These are phyloP conservation scores for Rhagoletis zephyria DNA, from an alignment of 1,140 invertebrate genomes.

Conservation along the genomic window DNA sequence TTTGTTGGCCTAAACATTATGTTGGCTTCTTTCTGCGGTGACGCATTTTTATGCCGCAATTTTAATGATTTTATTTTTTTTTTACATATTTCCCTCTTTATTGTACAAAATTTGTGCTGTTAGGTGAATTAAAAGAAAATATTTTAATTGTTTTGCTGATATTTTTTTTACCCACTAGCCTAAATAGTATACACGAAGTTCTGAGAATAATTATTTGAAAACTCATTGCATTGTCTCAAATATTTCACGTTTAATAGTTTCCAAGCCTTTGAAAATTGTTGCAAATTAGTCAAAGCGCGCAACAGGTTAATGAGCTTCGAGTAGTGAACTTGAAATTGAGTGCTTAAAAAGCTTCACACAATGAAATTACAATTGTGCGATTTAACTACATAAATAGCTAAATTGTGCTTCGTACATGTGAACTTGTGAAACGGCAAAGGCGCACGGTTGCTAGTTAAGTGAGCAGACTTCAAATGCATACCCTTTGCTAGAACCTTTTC, in stretches of 20 bases:
- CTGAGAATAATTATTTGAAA: background rate
- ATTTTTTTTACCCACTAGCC: background rate
- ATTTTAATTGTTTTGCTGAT: background rate
- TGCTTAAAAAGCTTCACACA: background rate
- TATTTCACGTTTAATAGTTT: background rate
- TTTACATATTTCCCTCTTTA: no score
- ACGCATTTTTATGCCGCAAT: background rate
- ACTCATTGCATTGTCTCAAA: background rate
- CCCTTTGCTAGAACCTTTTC: background rate
- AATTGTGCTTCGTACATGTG: background rate
- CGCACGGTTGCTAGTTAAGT: background rate
- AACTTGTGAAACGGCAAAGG: background rate
- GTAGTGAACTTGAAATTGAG: background rate
- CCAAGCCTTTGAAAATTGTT: background rate
- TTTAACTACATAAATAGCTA: no score
- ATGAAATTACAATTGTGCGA: no score
- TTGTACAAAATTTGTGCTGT: no score
- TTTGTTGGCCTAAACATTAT: background rate
- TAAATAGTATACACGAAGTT: background rate
- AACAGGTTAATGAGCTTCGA: background rate
- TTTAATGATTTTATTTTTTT: background rate
- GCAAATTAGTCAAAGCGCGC: background rate
- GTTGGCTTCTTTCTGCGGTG: constrained; percentile 28
- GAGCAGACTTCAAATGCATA: background rate
- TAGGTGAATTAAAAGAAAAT: no score